These are phyloP conservation scores for Triplophysa bombifrons DNA, from an alignment of 2,797 vertebrate genomes.

Conservation along the genomic window DNA sequence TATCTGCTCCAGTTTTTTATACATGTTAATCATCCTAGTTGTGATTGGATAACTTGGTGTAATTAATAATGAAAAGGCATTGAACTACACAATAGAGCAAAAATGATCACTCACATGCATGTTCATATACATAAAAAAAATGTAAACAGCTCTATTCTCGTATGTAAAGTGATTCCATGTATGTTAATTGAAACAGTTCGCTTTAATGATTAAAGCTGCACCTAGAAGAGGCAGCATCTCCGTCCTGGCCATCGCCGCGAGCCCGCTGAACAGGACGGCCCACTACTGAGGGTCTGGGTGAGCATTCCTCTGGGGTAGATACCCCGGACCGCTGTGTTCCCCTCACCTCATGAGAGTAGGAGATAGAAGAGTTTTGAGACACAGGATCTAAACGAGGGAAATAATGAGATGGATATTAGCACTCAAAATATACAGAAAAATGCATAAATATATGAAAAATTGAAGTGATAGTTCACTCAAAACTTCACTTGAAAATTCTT, in stretches of 20 bases:
- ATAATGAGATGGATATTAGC: neutral
- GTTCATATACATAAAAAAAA: too few species aligned
- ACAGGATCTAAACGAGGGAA: slow-evolving; percentile 73
- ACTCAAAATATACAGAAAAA: neutral
- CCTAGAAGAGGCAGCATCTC: slow-evolving; percentile 90
- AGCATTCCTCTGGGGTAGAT: slow-evolving; percentile 84
- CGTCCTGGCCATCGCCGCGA: slow-evolving; percentile 94
- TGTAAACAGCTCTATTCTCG: too few species aligned
- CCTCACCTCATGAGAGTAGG: slow-evolving; percentile 82
- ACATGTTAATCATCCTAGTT: neutral
- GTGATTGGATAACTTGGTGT: neutral
- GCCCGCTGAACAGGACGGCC: slow-evolving; percentile 89
- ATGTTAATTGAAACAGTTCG: too few species aligned
- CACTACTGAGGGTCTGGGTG: slow-evolving; percentile 90
- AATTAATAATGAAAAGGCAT: too few species aligned
- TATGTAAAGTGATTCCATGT: too few species aligned
- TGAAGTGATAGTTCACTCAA: too few species aligned
- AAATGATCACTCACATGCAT: too few species aligned
- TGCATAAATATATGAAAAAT: neutral
- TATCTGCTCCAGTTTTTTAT: neutral
- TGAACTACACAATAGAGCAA: too few species aligned
- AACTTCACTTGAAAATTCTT: too few species aligned
- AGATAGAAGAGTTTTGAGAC: slow-evolving; percentile 94
- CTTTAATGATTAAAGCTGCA: slow-evolving; percentile 51
- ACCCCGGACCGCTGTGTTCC: slow-evolving; percentile 79